Conservation (phyloP, 2,797 vertebrate species). For the Microctenopoma steveboyesi region DNA sequence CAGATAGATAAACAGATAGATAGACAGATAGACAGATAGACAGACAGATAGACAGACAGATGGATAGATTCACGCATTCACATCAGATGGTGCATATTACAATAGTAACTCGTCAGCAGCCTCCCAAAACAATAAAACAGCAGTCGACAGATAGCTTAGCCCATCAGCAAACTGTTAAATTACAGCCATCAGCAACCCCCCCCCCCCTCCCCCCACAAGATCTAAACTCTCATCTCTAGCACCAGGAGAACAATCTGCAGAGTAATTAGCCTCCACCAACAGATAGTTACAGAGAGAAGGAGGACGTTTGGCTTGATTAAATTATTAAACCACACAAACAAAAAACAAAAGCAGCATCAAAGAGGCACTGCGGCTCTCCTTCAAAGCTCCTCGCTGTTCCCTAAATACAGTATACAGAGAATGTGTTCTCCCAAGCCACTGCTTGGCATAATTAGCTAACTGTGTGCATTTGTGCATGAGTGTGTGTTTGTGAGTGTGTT, state of each 20-base stretch:
- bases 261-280: slow-evolving; percentile 85
- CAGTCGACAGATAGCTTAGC: slow-evolving; percentile 77
- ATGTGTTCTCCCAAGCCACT: slow-evolving; percentile 80
- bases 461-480: slow-evolving; percentile 68
- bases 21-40: slow-evolving; percentile 7
- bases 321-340: slow-evolving; percentile 85
- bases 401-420: slow-evolving; percentile 83
- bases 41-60: slow-evolving; percentile 17
- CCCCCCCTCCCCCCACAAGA: slow-evolving; percentile 55
- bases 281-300: slow-evolving; percentile 82
- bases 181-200: slow-evolving; percentile 75
- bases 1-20: not conserved
- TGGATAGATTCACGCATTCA: slow-evolving; percentile 2
- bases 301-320: slow-evolving; percentile 84
- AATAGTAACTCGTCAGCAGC: slow-evolving; percentile 75
- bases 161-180: slow-evolving; percentile 81
- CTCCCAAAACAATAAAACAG: slow-evolving; percentile 78
- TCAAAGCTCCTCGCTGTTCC: slow-evolving; percentile 82
- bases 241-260: slow-evolving; percentile 86
- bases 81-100: slow-evolving; percentile 59
- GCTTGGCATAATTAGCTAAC: slow-evolving; percentile 84
- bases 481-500: slow-evolving; percentile 34
- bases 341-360: slow-evolving; percentile 83
- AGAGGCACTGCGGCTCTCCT: slow-evolving; percentile 78
- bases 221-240: slow-evolving; percentile 83